Conservation (phyloP, 2,113 vertebrate species). For the Muntiacus reevesi region DNA sequence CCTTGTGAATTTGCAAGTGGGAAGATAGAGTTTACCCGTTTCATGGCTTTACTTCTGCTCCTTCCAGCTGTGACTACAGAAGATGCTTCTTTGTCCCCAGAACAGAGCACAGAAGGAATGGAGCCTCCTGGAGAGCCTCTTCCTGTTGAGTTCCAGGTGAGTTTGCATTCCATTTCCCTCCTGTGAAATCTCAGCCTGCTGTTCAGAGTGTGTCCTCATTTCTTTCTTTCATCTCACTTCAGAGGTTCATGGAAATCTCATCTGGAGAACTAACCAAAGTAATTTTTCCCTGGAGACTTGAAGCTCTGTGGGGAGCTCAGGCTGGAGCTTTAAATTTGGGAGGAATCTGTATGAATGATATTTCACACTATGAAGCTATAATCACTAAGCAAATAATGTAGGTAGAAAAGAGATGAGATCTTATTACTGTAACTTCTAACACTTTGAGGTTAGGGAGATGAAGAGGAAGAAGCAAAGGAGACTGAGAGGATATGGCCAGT, state of each 20-base stretch:
- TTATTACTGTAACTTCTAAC: background rate
- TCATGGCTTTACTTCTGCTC: background rate
- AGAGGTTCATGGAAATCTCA: background rate
- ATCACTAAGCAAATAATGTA: background rate
- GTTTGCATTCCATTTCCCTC: background rate
- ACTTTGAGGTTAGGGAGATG: background rate
- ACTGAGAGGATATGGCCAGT: background rate
- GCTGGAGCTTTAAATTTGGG: background rate
- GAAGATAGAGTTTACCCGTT: background rate
- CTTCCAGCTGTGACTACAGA: background rate
- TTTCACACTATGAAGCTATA: background rate
- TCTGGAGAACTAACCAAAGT: background rate
- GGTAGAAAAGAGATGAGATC: background rate
- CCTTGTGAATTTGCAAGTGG: background rate
- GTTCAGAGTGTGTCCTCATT: background rate
- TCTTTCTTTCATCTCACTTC: background rate
- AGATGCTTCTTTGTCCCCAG: background rate
- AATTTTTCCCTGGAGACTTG: background rate
- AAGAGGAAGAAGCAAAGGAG: background rate
- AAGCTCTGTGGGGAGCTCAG: background rate
- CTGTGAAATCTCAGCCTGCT: background rate
- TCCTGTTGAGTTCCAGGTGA: conserved; percentile 37
- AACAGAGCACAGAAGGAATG: background rate
- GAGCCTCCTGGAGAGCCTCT: background rate
- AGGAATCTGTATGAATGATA: background rate